Evolutionary conservation across 2,113 vertebrate genomes (phyloP).

Genomic region (Noturus placidus): DNA sequence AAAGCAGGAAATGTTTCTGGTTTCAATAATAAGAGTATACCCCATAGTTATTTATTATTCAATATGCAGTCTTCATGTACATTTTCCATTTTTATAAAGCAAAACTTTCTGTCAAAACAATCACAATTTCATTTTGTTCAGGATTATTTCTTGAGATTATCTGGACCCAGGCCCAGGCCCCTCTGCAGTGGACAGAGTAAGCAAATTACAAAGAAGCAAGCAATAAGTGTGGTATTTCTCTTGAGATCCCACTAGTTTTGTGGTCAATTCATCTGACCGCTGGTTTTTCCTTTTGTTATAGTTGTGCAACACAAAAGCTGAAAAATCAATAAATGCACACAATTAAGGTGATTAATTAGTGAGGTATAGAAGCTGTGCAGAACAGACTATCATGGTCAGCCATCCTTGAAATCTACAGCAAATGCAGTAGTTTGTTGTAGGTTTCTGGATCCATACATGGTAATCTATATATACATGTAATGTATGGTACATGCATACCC

Average conservation of each 20-base stretch:
- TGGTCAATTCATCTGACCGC: slow-evolving; percentile 24
- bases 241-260: slow-evolving; percentile 7
- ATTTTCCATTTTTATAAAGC: neutral
- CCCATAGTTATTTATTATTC: neutral
- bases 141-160: neutral
- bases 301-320: slow-evolving; percentile 38
- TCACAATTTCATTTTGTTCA: neutral
- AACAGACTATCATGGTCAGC: slow-evolving; percentile 26
- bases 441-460: neutral
- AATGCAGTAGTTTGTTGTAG: neutral
- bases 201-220: slow-evolving; percentile 2
- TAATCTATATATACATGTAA: too few species aligned
- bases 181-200: neutral
- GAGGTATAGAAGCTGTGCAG: neutral
- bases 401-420: neutral
- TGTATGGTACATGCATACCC: too few species aligned
- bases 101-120: neutral
- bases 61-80: neutral
- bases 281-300: slow-evolving; percentile 28
- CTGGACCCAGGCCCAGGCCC: neutral
- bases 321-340: slow-evolving; percentile 45
- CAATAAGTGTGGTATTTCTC: slow-evolving; percentile 23
- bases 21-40: neutral
- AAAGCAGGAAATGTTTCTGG: neutral
- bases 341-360: slow-evolving; percentile 55